phyloP scores from a whole-genome alignment of 2,888 invertebrate genomes.

The Ennomos erosarius region DNA sequence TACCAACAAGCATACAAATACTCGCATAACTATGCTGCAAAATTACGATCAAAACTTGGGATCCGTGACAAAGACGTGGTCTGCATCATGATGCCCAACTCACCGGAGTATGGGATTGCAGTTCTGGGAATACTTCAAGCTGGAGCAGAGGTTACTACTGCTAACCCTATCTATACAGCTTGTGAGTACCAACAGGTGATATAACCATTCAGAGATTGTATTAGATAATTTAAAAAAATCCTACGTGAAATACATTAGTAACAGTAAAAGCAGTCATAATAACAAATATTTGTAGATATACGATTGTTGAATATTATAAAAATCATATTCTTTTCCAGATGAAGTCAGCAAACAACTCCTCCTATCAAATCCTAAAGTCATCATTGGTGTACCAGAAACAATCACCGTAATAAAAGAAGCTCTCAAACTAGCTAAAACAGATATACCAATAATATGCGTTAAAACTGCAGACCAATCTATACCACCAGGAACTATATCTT shows the following conservation, averaged over 20 bases:
- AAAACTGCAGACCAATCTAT: constrained; percentile 46
- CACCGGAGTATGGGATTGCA: constrained; percentile 88
- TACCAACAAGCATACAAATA: constrained; percentile 86
- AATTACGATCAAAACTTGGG: constrained; percentile 86
- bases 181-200: constrained; percentile 58
- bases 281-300: too few species aligned
- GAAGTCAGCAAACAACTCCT: constrained; percentile 88
- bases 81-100: constrained; percentile 88
- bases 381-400: constrained; percentile 85
- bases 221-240: too few species aligned
- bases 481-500: constrained; percentile 84
- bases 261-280: too few species aligned
- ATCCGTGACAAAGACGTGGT: constrained; percentile 86
- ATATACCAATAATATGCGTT: constrained; percentile 79
- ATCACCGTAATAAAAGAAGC: constrained; percentile 75
- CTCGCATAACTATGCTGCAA: constrained; percentile 86
- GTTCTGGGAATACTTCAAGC: constrained; percentile 87
- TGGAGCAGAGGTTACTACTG: constrained; percentile 87
- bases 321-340: constrained; percentile 74
- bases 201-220: too few species aligned
- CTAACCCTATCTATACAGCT: constrained; percentile 89
- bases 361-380: constrained; percentile 84
- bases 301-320: too few species aligned
- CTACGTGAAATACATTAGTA: too few species aligned
- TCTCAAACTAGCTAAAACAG: constrained; percentile 66